Evolutionary conservation across 2,888 invertebrate genomes (phyloP).

Genomic region (Ormyrus nitidulus): DNA sequence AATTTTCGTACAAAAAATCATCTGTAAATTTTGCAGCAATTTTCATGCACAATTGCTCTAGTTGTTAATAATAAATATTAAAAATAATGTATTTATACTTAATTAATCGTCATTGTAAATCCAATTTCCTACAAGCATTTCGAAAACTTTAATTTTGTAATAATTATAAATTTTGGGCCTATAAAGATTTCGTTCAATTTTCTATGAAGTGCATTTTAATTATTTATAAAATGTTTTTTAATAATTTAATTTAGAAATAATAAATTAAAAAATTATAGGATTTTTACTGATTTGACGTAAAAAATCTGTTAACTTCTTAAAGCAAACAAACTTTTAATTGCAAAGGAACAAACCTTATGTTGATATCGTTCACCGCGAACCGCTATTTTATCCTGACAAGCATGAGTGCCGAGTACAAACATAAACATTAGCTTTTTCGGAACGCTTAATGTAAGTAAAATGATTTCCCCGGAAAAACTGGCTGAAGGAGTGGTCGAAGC

Average conservation of each 20-base stretch:
- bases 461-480: constrained; percentile 44
- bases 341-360: too few species aligned
- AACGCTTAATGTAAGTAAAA: not conserved
- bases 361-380: too few species aligned
- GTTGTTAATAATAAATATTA: constrained; percentile 44
- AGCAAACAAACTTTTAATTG: too few species aligned
- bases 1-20: constrained; percentile 48
- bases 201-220: not conserved
- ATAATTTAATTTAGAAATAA: not conserved
- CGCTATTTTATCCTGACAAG: too few species aligned
- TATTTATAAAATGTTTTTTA: not conserved
- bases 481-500: constrained; percentile 24
- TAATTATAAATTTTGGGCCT: not conserved
- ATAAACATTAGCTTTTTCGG: too few species aligned
- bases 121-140: constrained; percentile 5
- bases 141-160: not conserved
- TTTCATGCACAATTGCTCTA: constrained; percentile 53
- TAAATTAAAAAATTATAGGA: not conserved
- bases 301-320: too few species aligned
- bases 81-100: constrained; percentile 11
- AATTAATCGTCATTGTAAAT: not conserved
- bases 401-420: too few species aligned
- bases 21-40: constrained; percentile 48
- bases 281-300: too few species aligned
- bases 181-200: too few species aligned